Base-by-base conservation (phyloP, 2,888 invertebrate genomes). In the Limnephilus marmoratus region DNA sequence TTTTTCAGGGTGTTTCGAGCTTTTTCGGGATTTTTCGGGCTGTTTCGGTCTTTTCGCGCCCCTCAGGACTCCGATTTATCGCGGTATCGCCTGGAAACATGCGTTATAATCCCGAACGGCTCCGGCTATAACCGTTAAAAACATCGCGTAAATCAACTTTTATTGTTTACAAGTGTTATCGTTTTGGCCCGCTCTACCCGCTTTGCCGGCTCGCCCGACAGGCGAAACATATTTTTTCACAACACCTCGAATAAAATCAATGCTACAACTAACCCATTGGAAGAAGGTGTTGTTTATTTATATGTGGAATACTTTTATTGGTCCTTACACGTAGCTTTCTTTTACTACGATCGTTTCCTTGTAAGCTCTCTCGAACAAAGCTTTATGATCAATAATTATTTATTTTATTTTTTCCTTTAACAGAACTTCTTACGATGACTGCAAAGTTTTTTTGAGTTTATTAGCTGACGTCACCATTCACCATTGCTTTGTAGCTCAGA, bases 101-200 rank as follows among this genome's bases (percentile, higher is more conserved):
- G 93, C 93, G 92, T 93, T 93, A 93, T 92, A 91, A 92, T 90
- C 93, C 93, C 85, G 85, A 81, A 86, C 92, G 91, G 91, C 91
- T 90, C 85, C 88, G 90, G 91, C 93, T 90, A 93, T 93, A 93
- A 93, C 93, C 93, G 93, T 93, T 93, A 93, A 93, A 93, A 93
- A 91, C 93, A 90, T 34, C 41, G 86, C 82, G 90, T 93, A 93
- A 93, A 93, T 93, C 93, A 93, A 91, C 91, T 93, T 93, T 93
- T 93, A 93, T 93, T 93, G 93, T 93, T 93, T 93, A 93, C 93
- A 93, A 93, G 93, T 93, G 93, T 92, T 93, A 93, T 93, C 93
- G 85, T 93, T 90, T 90, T 92, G 85, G 37, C 90, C 53, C 85
- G 45, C 90, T 49, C 53, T 88, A 45, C 89, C n/a, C 91, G 31